These are phyloP conservation scores for Mesocricetus auratus DNA, from an alignment of 2,113 vertebrate species.

Conservation along the genomic window DNA sequence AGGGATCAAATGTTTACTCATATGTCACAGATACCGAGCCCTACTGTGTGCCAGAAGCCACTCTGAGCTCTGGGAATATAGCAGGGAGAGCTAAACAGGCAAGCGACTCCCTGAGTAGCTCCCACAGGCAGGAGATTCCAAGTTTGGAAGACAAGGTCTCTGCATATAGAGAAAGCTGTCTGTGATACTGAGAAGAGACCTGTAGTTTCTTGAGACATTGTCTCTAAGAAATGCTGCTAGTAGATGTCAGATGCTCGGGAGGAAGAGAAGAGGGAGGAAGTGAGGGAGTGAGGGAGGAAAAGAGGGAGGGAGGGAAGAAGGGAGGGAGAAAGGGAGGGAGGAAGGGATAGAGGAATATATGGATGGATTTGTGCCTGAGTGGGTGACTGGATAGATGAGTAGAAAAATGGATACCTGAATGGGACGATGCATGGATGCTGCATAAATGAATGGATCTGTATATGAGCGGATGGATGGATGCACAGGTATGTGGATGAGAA, in stretches of 20 bases:
- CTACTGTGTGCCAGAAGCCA: neutral
- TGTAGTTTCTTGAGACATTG: neutral
- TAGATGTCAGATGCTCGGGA: no score
- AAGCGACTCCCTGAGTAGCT: no score
- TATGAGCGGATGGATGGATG: neutral
- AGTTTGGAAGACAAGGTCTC: neutral
- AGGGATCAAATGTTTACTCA: fast-evolving
- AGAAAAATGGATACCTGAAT: neutral
- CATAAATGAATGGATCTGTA: neutral
- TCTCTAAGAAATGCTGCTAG: neutral
- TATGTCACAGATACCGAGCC: neutral
- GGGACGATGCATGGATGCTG: neutral
- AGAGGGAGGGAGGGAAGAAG: fast-evolving
- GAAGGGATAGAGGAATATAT: fast-evolving
- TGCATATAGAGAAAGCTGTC: fast-evolving
- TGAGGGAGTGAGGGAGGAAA: neutral
- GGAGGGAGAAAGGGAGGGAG: no score
- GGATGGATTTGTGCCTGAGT: neutral
- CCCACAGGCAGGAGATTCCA: neutral
- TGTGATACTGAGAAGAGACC: no score
- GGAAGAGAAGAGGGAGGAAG: neutral
- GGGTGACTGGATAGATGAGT: neutral
- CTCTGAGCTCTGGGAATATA: neutral
- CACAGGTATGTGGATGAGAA: neutral
- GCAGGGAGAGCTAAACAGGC: neutral